A percentile compares a stretch with the other conserved stretches of the same genome.
These are phyloP conservation scores for Melieria picta DNA, from an alignment of 2,888 invertebrate species.

Conservation along the genomic window DNA sequence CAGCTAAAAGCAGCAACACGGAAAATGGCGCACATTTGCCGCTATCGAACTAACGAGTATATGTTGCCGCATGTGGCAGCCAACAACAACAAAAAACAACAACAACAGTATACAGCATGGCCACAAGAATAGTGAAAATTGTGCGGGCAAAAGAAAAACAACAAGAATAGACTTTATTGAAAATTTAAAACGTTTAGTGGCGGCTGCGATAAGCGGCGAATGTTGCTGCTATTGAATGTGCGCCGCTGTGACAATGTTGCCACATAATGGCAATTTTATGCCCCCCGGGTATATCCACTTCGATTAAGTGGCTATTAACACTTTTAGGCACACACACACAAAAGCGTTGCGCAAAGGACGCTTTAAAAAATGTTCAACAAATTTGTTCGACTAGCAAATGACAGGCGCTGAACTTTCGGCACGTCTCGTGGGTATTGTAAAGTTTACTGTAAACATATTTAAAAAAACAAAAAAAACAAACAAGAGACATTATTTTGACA, in stretches of 20 bases:
- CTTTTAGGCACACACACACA: constrained; percentile 7
- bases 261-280: constrained; percentile 16
- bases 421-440: too few species aligned
- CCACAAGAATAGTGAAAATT: constrained; percentile 1
- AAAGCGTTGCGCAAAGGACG: too few species aligned
- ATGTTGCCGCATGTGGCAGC: constrained; percentile 15
- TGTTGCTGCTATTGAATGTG: too few species aligned
- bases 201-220: constrained; percentile 17
- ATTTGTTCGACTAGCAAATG: too few species aligned
- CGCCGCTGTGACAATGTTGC: constrained; percentile 5
- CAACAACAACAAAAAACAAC: constrained; percentile 1
- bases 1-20: neutral
- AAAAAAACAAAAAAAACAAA: too few species aligned
- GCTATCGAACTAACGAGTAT: constrained; percentile 27
- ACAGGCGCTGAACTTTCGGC: too few species aligned
- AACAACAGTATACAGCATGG: neutral
- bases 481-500: too few species aligned
- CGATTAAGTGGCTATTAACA: constrained; percentile 22
- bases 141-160: constrained; percentile 2
- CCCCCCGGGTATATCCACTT: constrained; percentile 5
- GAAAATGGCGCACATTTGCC: neutral
- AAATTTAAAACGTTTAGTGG: constrained; percentile 29
- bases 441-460: too few species aligned
- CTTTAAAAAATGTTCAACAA: too few species aligned
- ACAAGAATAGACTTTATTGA: neutral